These are phyloP conservation scores for Lamprologus lemairii DNA, from an alignment of 2,113 vertebrate species.

Conservation along the genomic window DNA sequence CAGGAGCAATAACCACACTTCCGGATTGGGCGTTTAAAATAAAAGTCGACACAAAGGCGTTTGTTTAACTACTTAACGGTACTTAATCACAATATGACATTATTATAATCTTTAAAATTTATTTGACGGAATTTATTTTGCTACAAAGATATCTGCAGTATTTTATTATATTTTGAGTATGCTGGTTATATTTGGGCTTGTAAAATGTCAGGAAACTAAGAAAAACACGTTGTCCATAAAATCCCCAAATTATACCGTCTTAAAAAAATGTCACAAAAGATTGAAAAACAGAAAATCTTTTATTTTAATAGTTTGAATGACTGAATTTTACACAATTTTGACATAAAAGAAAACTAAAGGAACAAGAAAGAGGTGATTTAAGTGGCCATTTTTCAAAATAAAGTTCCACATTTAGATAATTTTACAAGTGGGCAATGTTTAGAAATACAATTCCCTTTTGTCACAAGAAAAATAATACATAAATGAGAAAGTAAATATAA, in stretches of 20 bases:
- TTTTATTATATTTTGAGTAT: background rate
- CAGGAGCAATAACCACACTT: background rate
- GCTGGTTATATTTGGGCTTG: background rate
- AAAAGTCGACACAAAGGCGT: slow-evolving; percentile 7
- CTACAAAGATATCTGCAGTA: background rate
- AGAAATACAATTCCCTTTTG: background rate
- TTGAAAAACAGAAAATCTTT: background rate
- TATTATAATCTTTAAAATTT: background rate
- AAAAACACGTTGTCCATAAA: background rate
- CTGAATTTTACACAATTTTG: background rate
- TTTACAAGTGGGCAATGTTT: background rate
- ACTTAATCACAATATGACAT: background rate
- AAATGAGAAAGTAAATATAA: background rate
- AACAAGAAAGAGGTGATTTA: background rate
- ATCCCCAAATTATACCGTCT: background rate
- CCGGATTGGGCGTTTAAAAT: slow-evolving; percentile 17
- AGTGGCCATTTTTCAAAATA: background rate
- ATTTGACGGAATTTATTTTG: background rate
- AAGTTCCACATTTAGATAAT: background rate
- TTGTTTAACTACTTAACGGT: background rate
- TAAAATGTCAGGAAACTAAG: background rate
- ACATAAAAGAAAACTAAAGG: background rate
- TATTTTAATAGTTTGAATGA: background rate
- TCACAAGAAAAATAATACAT: background rate
- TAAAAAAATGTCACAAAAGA: background rate